phyloP scores from a whole-genome alignment of 37 sponge, comb jelly and placozoan genomes.

The Agelas oroides region DNA sequence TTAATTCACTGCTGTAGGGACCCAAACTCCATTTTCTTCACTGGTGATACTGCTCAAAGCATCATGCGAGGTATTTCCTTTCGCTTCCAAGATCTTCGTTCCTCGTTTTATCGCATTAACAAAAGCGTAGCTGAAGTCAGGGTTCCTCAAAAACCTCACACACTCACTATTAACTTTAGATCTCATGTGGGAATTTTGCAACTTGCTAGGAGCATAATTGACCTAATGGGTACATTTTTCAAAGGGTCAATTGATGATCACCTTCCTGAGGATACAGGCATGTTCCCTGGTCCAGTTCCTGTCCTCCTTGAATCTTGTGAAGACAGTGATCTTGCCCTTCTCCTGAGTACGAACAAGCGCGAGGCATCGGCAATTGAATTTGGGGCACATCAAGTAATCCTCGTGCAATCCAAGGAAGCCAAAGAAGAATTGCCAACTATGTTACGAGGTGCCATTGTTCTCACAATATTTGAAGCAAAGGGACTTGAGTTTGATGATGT shows the following conservation, averaged over 20 bases:
- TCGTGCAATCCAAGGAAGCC: conserved; percentile 83
- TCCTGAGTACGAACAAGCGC: conserved; percentile 78
- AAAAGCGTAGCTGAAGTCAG: neutral
- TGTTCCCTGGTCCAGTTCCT: conserved; percentile 86
- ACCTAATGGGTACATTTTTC: conserved; percentile 70
- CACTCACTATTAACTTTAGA: conserved; percentile 74
- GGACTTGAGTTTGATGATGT: conserved; percentile 95
- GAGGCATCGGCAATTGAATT: conserved; percentile 82
- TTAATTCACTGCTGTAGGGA: conserved; percentile 70
- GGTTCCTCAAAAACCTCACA: conserved; percentile 37
- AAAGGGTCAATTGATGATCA: conserved; percentile 69
- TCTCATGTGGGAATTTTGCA: conserved; percentile 85
- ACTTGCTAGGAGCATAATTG: conserved; percentile 79
- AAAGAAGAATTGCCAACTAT: conserved; percentile 63
- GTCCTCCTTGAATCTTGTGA: conserved; percentile 66
- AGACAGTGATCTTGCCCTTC: conserved; percentile 72
- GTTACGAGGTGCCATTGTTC: conserved; percentile 70
- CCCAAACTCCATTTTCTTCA: conserved; percentile 80
- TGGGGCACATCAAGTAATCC: conserved; percentile 88
- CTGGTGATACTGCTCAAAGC: conserved; percentile 88
- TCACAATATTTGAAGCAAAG: conserved; percentile 89
- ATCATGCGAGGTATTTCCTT: conserved; percentile 90
- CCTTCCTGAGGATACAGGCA: conserved; percentile 70
- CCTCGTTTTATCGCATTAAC: conserved; percentile 52
- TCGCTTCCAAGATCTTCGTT: conserved; percentile 82